Base-by-base conservation (phyloP, 2,888 invertebrate genomes). In the Drosophila algonquin region DNA sequence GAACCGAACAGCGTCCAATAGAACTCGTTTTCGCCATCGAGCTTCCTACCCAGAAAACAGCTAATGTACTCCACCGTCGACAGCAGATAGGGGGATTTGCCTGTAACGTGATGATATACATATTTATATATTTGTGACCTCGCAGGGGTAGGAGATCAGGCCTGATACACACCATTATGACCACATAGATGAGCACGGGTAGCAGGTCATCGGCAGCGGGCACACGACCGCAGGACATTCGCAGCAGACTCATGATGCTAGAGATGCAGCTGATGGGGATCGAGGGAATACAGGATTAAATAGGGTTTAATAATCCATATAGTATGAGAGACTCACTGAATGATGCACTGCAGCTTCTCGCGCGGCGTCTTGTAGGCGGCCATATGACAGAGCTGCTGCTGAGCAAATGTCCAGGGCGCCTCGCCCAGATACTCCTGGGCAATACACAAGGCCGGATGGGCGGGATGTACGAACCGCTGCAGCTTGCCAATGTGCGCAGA, bases 1-100 rank as follows among this genome's bases (percentile, higher is more conserved):
- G 98, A 96, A 90, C 97, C 97, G 93, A 99, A 99, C 93, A 99
- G 98, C 61, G 98, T 98, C 99, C 99, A 99, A 96, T 98, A 98
- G 93, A 99, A 99, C 87, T 96, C 96, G 89, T 98, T 97, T 92
- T 98, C 98, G 56, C 98, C 98, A 74, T 94, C 94, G 68, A 98
- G 94, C 74, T 95, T 95, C 77, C 95, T 94, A 63, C 96, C 96
- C 90, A 97, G 97, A 92, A 98, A 97, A 83, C 97, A 98, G 92
- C 96, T 96, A 78, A 99, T 98, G 92, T 98, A 98, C 93, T 99
- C 98, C 80, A 99, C 95, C 32, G 98, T 99, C 12, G 99, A 99
- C 67, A 99, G 94, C 70, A 99, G 93, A 65, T 97, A 96, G 46
- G 97, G 2, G 99, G 99, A 94, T 99, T 99, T 60, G 98, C 98